A percentile compares a stretch with the other conserved stretches of the same genome.
Conservation (phyloP, 35 echinoderm and acorn worm species). For the Diadema setosum region DNA sequence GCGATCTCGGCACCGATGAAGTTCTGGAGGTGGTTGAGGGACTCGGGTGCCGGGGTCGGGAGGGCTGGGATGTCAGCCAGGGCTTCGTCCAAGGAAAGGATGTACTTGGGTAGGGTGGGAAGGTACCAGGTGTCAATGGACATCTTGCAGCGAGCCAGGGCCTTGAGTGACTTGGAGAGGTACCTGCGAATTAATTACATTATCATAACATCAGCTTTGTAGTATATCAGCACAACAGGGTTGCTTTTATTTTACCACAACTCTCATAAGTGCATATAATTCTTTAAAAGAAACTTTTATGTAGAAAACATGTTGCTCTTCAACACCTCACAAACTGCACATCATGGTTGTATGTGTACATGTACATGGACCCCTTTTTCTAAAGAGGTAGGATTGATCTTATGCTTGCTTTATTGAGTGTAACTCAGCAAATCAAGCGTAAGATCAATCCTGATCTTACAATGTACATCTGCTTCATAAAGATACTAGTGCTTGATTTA, state of each 20-base stretch:
- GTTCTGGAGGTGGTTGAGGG: constrained; percentile 72
- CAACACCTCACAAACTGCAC: too few species aligned
- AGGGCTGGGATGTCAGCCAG: constrained; percentile 6
- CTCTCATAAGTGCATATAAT: not conserved
- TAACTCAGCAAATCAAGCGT: too few species aligned
- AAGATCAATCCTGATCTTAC: not conserved
- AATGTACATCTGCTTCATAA: not conserved
- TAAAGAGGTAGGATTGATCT: too few species aligned
- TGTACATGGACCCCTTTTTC: too few species aligned
- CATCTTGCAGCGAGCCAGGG: not conserved
- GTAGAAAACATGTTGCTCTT: not conserved
- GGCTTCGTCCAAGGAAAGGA: not conserved
- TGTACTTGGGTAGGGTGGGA: not conserved
- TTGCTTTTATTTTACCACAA: not conserved
- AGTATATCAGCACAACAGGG: not conserved
- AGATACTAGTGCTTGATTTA: not conserved
- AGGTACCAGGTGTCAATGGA: not conserved
- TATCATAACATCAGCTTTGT: not conserved
- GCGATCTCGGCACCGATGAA: constrained; percentile 58
- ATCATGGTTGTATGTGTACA: too few species aligned
- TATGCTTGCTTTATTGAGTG: too few species aligned
- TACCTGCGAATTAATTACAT: constrained; percentile 6
- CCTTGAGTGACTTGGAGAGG: constrained; percentile 11
- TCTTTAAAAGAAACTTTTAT: not conserved
- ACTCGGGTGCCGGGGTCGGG: constrained; percentile 14